phyloP scores from a whole-genome alignment of 1,140 invertebrate species.

The Drosophila insularis region DNA sequence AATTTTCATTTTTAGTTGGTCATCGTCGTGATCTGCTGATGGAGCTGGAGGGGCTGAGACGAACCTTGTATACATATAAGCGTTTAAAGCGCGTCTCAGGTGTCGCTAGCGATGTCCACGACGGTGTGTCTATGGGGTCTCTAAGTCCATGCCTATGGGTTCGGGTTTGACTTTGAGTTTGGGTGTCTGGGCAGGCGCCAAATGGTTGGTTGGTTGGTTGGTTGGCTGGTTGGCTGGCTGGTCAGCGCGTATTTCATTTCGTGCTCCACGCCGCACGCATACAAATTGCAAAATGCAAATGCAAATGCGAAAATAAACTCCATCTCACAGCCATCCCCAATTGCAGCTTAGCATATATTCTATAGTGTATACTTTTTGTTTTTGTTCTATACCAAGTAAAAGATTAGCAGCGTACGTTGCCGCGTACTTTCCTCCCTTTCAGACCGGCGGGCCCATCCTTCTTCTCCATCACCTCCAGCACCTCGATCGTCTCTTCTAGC shows the following conservation, averaged over 20 bases:
- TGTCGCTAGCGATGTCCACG: constrained; percentile 37
- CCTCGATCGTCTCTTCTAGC: neutral
- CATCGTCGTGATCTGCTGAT: constrained; percentile 27
- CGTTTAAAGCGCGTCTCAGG: neutral
- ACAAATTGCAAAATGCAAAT: constrained; percentile 67
- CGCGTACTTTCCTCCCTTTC: too few species aligned
- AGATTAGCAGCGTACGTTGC: too few species aligned
- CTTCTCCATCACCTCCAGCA: too few species aligned
- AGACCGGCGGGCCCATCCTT: too few species aligned
- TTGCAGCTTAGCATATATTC: constrained; percentile 12
- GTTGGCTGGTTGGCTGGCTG: neutral
- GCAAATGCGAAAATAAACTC: constrained; percentile 39
- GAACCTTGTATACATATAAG: neutral
- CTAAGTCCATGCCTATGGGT: constrained; percentile 14
- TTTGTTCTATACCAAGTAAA: constrained; percentile 1
- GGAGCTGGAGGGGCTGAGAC: constrained; percentile 3
- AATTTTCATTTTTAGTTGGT: constrained; percentile 47
- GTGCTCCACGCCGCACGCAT: constrained; percentile 59
- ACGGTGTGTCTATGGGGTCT: neutral
- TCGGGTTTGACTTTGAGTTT: neutral
- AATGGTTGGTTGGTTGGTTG: constrained; percentile 31
- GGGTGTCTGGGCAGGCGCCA: constrained; percentile 59
- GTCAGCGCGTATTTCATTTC: constrained; percentile 52
- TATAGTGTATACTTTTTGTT: too few species aligned
- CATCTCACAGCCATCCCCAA: constrained; percentile 19